A percentile compares a stretch with the other conserved stretches of the same genome.
Evolutionary conservation across 2,888 invertebrate species (phyloP).

Genomic region (Ceramica pisi): DNA sequence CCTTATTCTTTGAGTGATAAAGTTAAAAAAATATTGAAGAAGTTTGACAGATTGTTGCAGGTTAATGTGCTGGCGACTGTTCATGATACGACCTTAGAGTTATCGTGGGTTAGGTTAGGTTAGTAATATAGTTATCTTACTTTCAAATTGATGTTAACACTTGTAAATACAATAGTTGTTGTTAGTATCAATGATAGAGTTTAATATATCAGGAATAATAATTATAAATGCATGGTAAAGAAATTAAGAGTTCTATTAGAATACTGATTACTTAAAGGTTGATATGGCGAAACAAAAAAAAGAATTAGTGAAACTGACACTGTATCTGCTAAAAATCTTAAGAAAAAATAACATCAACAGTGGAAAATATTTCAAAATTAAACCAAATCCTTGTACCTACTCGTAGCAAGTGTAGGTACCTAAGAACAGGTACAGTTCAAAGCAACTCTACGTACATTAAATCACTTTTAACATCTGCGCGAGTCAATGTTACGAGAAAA

Average conservation of each 20-base stretch:
- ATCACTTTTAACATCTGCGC: not conserved
- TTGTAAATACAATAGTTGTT: slow-evolving; percentile 1
- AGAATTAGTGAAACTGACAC: no score
- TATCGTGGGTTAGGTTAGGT: slow-evolving; percentile 39
- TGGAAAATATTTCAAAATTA: not conserved
- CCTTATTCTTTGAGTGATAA: no score
- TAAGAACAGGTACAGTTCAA: no score
- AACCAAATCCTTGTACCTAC: no score
- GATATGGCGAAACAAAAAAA: no score
- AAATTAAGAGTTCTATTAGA: not conserved
- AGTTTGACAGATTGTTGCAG: no score
- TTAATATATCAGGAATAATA: not conserved
- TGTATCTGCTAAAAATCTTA: not conserved
- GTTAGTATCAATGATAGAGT: not conserved
- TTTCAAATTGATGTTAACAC: slow-evolving; percentile 23
- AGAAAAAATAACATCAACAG: not conserved
- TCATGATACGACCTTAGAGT: slow-evolving; percentile 6
- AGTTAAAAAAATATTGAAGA: no score
- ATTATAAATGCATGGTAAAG: not conserved
- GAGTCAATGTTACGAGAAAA: not conserved
- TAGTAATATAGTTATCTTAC: slow-evolving; percentile 35
- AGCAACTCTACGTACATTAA: not conserved
- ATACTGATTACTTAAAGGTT: no score
- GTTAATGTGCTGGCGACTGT: no score
- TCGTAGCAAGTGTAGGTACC: no score